Evolutionary conservation across 2,797 vertebrate genomes (phyloP), one percentile per base, ranked within the genome.

Genomic region (Protonibea diacanthus): DNA sequence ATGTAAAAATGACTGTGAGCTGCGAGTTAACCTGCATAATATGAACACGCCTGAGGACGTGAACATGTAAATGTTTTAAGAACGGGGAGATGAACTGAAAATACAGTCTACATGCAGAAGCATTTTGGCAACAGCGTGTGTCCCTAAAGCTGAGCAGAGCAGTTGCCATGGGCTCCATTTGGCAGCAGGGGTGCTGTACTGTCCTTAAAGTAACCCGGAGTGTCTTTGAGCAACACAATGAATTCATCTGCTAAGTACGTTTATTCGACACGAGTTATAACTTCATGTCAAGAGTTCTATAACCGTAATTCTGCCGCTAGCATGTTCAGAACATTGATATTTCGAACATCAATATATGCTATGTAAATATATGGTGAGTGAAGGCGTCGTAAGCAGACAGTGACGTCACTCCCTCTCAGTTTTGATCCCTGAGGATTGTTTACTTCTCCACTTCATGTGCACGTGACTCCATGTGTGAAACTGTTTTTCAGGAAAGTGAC

Each of bases 111-210:
- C 45, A 51, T 9, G 23, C 40, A 23, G 20, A 18, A 2, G 42
- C 72, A 40, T 82, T 82, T 80, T 84, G 84, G 62, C 73, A 80
- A 58, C 70, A 70, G 57, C 15, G 18, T 4, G 6, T 23, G 56
- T 65, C 74, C 68, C 81, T 65, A 59, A 61, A 61, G 58, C 66
- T n/a, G n/a, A n/a, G n/a, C 60, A 29, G 48, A 60, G n/a, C 44
- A 12, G 68, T 56, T 29, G 45, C 17, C 49, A 38, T 3, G 25
- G 44, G 55, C 51, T 69, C 40, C 61, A 11, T 78, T 60, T 64
- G 76, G 56, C 74, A 70, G 75, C 71, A 49, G 66, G 33, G 65
- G 11, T 21, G 57, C 29, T 51, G 65, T 18, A 11, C 44, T 64
- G 68, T 61, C 74, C 72, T 76, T 68, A 67, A 64, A 69, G 53